phyloP scores from a whole-genome alignment of 1,140 invertebrate genomes.

The Trichonephila clavata region DNA sequence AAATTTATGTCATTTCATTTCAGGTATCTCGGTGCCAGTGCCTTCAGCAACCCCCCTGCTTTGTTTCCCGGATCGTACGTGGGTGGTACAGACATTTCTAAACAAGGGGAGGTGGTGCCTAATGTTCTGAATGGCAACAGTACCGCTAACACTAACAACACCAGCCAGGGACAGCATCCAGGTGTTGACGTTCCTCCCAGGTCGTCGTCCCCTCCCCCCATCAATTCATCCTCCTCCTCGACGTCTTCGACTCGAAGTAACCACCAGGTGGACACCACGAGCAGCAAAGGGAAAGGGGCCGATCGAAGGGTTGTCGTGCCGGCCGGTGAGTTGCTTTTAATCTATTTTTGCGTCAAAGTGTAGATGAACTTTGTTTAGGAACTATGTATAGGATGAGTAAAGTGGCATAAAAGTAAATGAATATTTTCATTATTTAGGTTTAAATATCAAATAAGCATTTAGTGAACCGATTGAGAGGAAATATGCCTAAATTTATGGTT shows the following conservation, averaged over 20 bases:
- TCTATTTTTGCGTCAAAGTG: background rate
- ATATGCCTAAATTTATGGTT: too few relatives aligned
- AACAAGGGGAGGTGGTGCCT: background rate
- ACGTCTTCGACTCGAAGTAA: constrained; percentile 58
- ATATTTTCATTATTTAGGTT: too few relatives aligned
- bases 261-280: constrained; percentile 20
- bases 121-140: background rate
- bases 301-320: constrained; percentile 74
- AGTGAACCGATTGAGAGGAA: too few relatives aligned
- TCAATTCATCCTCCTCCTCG: constrained; percentile 42
- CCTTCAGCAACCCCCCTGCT: constrained; percentile 64
- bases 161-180: background rate
- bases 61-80: constrained; percentile 59
- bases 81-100: background rate
- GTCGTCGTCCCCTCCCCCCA: background rate
- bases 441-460: too few relatives aligned
- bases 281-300: constrained; percentile 20
- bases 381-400: too few relatives aligned
- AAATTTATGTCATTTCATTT: background rate
- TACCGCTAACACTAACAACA: background rate
- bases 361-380: too few relatives aligned
- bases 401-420: too few relatives aligned
- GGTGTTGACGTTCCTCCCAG: background rate
- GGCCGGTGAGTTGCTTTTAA: constrained; percentile 56
- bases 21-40: constrained; percentile 71